Evolutionary conservation across 2,113 vertebrate species (phyloP), one percentile per base, ranked within the genome.

Genomic region (Pheucticus melanocephalus): DNA sequence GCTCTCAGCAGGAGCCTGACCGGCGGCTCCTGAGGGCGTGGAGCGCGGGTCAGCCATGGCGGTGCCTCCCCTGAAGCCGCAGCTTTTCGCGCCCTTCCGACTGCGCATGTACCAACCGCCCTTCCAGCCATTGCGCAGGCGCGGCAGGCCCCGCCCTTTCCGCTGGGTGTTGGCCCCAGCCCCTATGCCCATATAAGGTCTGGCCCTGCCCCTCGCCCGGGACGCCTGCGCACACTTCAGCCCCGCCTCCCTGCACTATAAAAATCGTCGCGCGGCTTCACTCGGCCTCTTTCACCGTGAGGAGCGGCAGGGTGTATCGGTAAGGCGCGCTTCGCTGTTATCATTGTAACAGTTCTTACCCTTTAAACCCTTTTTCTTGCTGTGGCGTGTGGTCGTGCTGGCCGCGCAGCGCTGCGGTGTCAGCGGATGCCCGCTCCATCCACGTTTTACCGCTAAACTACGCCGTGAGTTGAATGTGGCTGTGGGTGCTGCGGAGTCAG

Each of bases 301-400:
- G 15, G 0, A 4, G 25, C 12, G 0, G 0, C 0, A 0, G 0
- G 0, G 0, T 0, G 2, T 0, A 0, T 2, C 4, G 1, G 69
- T 82, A 0, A 2, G 0, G 0, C 1, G 1, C 1, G 0, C 1
- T 19, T 1, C 0, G 0, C 3, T 56, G 35, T 14, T 23, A 3
- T 2, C 11, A 1, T 7, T 11, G 9, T 19, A 8, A 4, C 15
- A 0, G 1, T 5, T 16, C 3, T 1, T 35, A 4, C 10, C 10
- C 13, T 50, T 16, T 30, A 6, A 2, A 0, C 24, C 8, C 24
- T 27, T 60, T 19, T 1, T 0, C 0, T 4, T 12, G 1, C 1
- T 30, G 8, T 2, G 6, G 3, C 1, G 1, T 3, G 44, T 6
- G 3, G 4, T 4, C 11, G 2, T 7, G 2, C 3, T 7, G n/a